These are phyloP conservation scores for Neomicropteryx cornuta DNA, from an alignment of 1,140 invertebrate species.

Conservation along the genomic window DNA sequence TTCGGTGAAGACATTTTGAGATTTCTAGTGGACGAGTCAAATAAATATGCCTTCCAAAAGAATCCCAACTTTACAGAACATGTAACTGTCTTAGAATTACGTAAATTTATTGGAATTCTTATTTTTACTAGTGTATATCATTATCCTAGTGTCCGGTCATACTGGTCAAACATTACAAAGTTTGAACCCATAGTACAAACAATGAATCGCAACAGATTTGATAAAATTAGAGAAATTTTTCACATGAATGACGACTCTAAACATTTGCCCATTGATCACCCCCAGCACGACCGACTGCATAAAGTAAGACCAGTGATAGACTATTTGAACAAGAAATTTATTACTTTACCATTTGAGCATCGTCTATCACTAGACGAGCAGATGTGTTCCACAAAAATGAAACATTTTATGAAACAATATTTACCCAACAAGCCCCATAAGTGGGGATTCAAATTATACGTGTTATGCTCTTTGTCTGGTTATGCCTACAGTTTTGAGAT, in stretches of 20 bases:
- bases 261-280: slow-evolving; percentile 19
- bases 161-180: slow-evolving; percentile 13
- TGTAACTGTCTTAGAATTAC: slow-evolving; percentile 15
- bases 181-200: slow-evolving; percentile 1
- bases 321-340: slow-evolving; percentile 18
- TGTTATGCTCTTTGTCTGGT: slow-evolving; percentile 21
- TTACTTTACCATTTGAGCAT: slow-evolving; percentile 21
- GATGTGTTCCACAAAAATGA: slow-evolving; percentile 33
- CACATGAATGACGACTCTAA: slow-evolving; percentile 19
- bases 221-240: slow-evolving; percentile 16
- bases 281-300: slow-evolving; percentile 22
- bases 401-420: slow-evolving; percentile 30
- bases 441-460: slow-evolving; percentile 32
- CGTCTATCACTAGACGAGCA: slow-evolving; percentile 20
- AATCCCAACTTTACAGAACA: slow-evolving; percentile 2
- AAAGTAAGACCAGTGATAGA: slow-evolving; percentile 25
- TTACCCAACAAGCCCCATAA: slow-evolving; percentile 16
- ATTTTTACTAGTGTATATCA: slow-evolving; percentile 22
- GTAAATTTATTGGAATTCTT: slow-evolving; percentile 23
- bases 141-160: slow-evolving; percentile 21
- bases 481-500: slow-evolving; percentile 31
- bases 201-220: slow-evolving; percentile 3
- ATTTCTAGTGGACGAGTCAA: slow-evolving; percentile 1
- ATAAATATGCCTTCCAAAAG: slow-evolving; percentile 3
- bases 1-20: slow-evolving; percentile 2